phyloP scores from a whole-genome alignment of 2,113 vertebrate genomes.

The Boleophthalmus pectinirostris region DNA sequence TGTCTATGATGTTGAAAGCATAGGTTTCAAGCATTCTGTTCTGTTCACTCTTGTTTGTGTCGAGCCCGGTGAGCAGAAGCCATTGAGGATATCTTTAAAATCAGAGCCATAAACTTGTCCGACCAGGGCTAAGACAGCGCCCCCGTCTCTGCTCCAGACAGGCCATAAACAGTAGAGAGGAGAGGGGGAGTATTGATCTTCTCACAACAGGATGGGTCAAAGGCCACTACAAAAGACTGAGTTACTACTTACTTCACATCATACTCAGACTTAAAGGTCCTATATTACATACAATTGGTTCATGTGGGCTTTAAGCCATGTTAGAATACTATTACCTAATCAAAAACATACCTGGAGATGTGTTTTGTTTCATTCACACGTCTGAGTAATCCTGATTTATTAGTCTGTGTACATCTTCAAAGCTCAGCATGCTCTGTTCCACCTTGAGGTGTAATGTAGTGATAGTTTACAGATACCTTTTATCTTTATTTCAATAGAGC shows the following conservation, averaged over 20 bases:
- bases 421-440: too few species aligned
- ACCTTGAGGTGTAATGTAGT: too few species aligned
- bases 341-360: too few species aligned
- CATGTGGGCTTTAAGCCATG: too few species aligned
- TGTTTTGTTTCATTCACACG: too few species aligned
- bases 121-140: neutral
- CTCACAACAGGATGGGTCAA: conserved; percentile 21
- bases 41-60: neutral
- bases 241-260: neutral
- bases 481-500: too few species aligned
- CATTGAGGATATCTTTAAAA: conserved; percentile 1
- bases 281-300: too few species aligned
- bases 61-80: conserved; percentile 7
- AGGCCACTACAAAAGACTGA: conserved; percentile 10
- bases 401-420: too few species aligned
- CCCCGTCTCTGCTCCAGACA: neutral
- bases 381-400: too few species aligned
- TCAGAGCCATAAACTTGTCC: conserved; percentile 2
- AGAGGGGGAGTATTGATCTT: conserved; percentile 10
- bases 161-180: neutral
- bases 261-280: too few species aligned
- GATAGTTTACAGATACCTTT: too few species aligned
- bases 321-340: too few species aligned
- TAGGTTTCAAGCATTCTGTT: neutral
- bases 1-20: neutral